A percentile compares a stretch with the other conserved stretches of the same genome.
Conservation (phyloP, 2,113 vertebrate genomes). For the Sinocyclocheilus anshuiensis region DNA sequence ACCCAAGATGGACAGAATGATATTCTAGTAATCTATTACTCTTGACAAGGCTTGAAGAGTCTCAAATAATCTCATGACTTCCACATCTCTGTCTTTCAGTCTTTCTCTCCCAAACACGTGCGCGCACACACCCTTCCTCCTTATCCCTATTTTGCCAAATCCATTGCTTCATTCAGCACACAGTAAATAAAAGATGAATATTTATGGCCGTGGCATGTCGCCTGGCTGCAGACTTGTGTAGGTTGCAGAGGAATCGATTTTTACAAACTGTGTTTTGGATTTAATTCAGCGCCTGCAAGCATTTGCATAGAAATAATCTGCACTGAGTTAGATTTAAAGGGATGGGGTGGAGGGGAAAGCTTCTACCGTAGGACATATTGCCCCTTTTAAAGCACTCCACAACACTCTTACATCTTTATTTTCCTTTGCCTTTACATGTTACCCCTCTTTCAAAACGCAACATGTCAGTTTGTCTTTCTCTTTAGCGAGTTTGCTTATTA, state of each 20-base stretch:
- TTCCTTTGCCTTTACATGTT: not conserved
- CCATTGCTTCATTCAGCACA: conserved; percentile 70
- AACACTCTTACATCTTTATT: conserved; percentile 13
- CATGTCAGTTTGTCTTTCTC: not conserved
- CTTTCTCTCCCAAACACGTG: conserved; percentile 14
- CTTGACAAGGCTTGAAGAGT: conserved; percentile 20
- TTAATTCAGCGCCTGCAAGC: conserved; percentile 72
- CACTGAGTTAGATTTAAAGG: conserved; percentile 78
- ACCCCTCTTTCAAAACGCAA: not conserved
- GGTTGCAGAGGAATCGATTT: conserved; percentile 82
- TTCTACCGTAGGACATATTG: conserved; percentile 7
- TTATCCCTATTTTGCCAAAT: conserved; percentile 70
- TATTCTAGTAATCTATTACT: conserved; percentile 23
- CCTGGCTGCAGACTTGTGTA: conserved; percentile 69
- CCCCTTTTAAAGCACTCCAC: conserved; percentile 23
- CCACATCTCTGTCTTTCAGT: conserved; percentile 53
- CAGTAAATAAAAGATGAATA: conserved; percentile 76
- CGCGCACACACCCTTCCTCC: conserved; percentile 13
- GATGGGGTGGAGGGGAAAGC: conserved; percentile 61
- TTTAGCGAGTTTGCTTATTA: not conserved
- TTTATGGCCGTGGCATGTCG: conserved; percentile 76
- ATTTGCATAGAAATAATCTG: conserved; percentile 88
- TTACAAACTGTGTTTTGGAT: conserved; percentile 83
- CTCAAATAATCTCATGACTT: conserved; percentile 23
- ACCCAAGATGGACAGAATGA: not conserved